Percentiles rank a stretch among this genome's conserved stretches.
These are phyloP conservation scores for Callocephalon fimbriatum DNA, from an alignment of 2,113 vertebrate genomes.

Conservation along the genomic window DNA sequence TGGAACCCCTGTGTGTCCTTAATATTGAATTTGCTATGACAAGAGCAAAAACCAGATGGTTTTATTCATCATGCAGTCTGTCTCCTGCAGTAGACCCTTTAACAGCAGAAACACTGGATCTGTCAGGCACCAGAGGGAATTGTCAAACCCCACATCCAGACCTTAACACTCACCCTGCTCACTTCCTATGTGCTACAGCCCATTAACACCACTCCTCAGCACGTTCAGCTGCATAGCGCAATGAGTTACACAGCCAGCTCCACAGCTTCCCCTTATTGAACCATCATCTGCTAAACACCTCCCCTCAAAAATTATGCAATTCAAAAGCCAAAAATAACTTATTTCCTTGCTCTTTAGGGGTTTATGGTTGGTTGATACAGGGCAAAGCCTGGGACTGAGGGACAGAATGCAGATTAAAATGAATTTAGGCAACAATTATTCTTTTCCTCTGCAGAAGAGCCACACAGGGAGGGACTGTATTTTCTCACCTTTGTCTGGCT, in stretches of 20 bases:
- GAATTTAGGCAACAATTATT: not conserved
- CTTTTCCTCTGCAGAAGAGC: not conserved
- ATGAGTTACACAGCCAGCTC: not conserved
- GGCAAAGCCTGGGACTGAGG: not conserved
- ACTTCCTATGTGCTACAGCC: not conserved
- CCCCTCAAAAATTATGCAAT: not conserved
- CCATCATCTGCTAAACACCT: not conserved
- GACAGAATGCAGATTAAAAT: not conserved
- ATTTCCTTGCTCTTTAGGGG: not conserved
- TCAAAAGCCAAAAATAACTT: constrained; percentile 35
- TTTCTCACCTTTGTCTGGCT: constrained; percentile 38
- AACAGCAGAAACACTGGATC: not conserved
- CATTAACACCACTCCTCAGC: not conserved
- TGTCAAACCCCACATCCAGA: not conserved
- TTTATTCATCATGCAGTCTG: not conserved
- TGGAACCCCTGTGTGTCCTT: not conserved
- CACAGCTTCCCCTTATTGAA: not conserved
- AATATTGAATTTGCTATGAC: not conserved
- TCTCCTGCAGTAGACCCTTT: not conserved
- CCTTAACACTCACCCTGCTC: constrained; percentile 2
- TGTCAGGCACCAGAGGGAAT: not conserved
- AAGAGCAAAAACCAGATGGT: constrained; percentile 9
- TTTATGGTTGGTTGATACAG: not conserved
- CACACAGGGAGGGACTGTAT: not conserved
- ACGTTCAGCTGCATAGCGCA: accelerated